Evolutionary conservation across 2,888 invertebrate species (phyloP).

Genomic region (Isotomurus palustris): DNA sequence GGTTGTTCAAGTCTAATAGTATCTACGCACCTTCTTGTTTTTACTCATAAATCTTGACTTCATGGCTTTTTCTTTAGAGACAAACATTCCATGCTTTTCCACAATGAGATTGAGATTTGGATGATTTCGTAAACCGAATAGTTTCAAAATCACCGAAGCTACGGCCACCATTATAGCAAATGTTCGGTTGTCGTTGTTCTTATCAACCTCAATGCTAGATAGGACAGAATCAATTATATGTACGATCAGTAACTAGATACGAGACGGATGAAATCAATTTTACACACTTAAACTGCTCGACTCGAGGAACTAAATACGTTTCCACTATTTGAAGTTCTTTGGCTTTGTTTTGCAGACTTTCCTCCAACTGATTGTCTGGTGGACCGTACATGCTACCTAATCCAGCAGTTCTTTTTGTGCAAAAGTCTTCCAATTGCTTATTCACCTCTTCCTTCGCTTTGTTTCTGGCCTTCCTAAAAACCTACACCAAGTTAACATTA

Average conservation of each 20-base stretch:
- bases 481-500: conserved; percentile 48
- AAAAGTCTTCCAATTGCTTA: conserved; percentile 75
- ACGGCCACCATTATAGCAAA: conserved; percentile 19
- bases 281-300: conserved; percentile 65
- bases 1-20: neutral
- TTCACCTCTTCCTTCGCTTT: conserved; percentile 77
- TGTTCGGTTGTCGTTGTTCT: conserved; percentile 6
- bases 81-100: conserved; percentile 76
- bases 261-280: neutral
- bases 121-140: conserved; percentile 63
- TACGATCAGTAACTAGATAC: neutral
- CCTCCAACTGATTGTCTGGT: conserved; percentile 69
- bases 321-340: conserved; percentile 73
- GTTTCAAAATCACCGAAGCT: conserved; percentile 70
- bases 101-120: conserved; percentile 57
- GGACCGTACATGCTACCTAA: conserved; percentile 86
- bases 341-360: conserved; percentile 71
- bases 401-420: conserved; percentile 83
- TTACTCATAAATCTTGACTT: conserved; percentile 64
- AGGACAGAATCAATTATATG: neutral
- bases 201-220: conserved; percentile 4
- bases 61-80: conserved; percentile 76
- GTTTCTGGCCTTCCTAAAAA: conserved; percentile 81
- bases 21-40: conserved; percentile 58
- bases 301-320: conserved; percentile 64